A percentile compares a stretch with the other conserved stretches of the same genome.
Conservation (phyloP, 2,797 vertebrate genomes). For the Muraenolepis orangiensis region DNA sequence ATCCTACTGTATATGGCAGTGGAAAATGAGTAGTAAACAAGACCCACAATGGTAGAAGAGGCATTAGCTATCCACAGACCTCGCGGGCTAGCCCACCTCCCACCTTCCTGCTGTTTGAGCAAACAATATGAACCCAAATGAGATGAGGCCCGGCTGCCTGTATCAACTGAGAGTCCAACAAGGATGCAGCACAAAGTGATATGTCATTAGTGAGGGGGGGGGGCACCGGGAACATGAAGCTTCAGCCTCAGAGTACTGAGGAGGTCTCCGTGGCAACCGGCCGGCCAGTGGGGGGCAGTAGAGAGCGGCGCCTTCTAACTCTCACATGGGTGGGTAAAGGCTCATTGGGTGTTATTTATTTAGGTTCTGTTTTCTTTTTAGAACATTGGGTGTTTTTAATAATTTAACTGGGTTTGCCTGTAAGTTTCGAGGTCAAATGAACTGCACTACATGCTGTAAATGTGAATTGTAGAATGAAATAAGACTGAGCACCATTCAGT, state of each 20-base stretch:
- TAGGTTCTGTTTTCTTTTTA: too few species aligned
- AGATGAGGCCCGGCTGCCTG: slow-evolving; percentile 66
- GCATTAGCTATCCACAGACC: slow-evolving; percentile 48
- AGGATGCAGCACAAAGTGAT: slow-evolving; percentile 68
- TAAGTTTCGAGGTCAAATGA: background rate
- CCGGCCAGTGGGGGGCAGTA: slow-evolving; percentile 37
- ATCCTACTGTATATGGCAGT: background rate
- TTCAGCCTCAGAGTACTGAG: slow-evolving; percentile 60
- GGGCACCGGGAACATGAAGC: slow-evolving; percentile 52
- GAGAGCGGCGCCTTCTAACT: slow-evolving; percentile 17
- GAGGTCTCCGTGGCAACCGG: slow-evolving; percentile 66
- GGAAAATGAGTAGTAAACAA: background rate
- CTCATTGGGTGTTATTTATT: background rate
- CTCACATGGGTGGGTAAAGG: too few species aligned
- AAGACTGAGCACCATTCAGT: slow-evolving; percentile 25
- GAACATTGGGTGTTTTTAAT: background rate
- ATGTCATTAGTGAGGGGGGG: slow-evolving; percentile 72
- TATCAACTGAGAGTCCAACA: slow-evolving; percentile 65
- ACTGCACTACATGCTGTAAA: background rate
- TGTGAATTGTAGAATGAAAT: background rate
- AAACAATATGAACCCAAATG: slow-evolving; percentile 73
- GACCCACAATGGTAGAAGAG: slow-evolving; percentile 12
- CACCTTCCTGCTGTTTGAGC: slow-evolving; percentile 43
- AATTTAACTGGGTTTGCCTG: background rate
- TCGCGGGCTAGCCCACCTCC: slow-evolving; percentile 15